Conservation (phyloP, 2,113 vertebrate genomes). For the Cheirogaleus medius region DNA sequence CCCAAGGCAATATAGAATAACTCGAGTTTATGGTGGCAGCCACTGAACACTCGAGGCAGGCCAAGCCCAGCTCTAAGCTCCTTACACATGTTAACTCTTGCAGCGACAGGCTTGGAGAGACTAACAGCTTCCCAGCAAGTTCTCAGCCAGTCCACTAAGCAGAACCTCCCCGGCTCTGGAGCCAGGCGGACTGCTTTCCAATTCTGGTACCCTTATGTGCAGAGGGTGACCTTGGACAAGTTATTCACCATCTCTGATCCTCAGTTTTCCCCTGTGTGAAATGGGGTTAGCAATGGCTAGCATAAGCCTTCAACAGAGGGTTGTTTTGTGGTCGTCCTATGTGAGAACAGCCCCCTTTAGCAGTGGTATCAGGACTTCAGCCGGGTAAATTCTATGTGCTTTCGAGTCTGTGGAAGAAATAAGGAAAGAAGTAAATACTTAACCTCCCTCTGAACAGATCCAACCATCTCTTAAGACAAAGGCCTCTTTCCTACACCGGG, state of each 20-base stretch:
- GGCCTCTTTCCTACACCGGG: neutral
- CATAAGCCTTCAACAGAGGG: neutral
- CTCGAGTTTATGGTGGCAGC: neutral
- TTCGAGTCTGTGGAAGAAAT: neutral
- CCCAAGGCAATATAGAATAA: neutral
- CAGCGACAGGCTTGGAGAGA: neutral
- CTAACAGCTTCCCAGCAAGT: neutral
- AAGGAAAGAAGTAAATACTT: neutral
- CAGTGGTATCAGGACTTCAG: accelerated
- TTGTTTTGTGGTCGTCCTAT: accelerated
- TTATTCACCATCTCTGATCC: neutral
- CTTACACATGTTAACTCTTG: neutral
- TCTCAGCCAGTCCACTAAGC: neutral
- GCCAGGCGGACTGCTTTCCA: neutral
- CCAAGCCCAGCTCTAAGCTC: neutral
- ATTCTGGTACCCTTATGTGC: neutral
- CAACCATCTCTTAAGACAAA: neutral
- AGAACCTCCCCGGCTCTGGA: neutral
- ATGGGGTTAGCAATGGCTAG: neutral
- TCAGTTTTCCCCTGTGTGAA: neutral
- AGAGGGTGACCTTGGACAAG: neutral
- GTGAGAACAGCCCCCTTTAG: neutral
- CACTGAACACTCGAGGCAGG: neutral
- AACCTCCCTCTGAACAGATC: neutral
- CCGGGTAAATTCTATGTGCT: neutral